phyloP scores from a whole-genome alignment of 2,888 invertebrate species.

The Chloromyia formosa region DNA sequence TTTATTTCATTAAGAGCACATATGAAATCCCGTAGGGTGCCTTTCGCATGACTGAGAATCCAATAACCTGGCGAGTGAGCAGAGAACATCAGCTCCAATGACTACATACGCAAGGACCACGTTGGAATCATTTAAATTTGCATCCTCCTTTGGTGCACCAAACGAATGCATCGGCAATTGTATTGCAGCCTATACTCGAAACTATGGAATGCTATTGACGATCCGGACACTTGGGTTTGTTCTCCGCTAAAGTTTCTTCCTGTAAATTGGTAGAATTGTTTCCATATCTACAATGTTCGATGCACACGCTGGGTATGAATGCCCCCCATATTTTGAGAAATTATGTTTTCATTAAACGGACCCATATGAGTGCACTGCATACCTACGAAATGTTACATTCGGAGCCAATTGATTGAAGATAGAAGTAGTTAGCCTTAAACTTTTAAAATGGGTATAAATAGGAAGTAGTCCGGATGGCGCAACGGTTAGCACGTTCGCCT shows the following conservation, averaged over 20 bases:
- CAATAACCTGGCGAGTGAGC: not conserved
- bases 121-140: constrained; percentile 8
- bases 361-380: not conserved
- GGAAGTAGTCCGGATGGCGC: no score
- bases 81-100: no score
- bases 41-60: not conserved
- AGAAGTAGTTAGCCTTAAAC: no score
- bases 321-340: not conserved
- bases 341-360: not conserved
- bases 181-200: no score
- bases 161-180: not conserved
- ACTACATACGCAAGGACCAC: no score
- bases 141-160: not conserved
- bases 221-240: not conserved
- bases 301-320: no score
- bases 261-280: not conserved
- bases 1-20: constrained; percentile 17
- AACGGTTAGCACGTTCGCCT: no score
- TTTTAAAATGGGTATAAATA: no score
- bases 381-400: not conserved
- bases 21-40: not conserved
- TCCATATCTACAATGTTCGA: no score
- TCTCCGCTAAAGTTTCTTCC: not conserved
- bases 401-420: not conserved
- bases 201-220: not conserved